Percentiles rank a stretch among this genome's conserved stretches.
Conservation (phyloP, 2,797 vertebrate genomes). For the Gallinago stenura region DNA sequence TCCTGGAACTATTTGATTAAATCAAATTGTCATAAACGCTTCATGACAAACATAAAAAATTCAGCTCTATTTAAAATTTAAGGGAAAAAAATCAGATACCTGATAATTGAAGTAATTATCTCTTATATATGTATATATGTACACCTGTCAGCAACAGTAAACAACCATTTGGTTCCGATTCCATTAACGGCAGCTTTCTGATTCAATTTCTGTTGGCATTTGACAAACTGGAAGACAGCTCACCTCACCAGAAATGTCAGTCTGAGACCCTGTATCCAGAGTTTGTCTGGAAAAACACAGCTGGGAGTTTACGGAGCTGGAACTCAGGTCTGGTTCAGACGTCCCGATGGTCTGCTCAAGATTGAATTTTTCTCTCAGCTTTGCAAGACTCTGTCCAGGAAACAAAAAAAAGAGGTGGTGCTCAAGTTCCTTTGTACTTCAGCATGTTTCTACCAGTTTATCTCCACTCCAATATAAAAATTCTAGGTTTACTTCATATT, state of each 20-base stretch:
- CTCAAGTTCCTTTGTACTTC: background rate
- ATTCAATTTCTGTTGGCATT: background rate
- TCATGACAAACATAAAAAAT: background rate
- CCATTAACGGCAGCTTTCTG: background rate
- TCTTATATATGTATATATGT: background rate
- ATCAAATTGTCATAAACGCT: background rate
- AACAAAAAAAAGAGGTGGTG: background rate
- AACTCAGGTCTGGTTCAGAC: conserved; percentile 78
- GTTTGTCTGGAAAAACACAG: conserved; percentile 81
- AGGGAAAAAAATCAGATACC: background rate
- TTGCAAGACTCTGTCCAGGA: conserved; percentile 82
- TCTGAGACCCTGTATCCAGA: conserved; percentile 86
- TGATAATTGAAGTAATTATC: background rate
- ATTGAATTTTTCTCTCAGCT: conserved; percentile 82
- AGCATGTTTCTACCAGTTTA: background rate
- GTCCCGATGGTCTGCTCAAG: conserved; percentile 72
- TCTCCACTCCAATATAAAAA: background rate
- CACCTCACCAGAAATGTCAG: conserved; percentile 86
- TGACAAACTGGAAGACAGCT: conserved; percentile 52
- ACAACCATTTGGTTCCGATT: background rate
- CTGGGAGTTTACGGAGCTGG: conserved; percentile 72
- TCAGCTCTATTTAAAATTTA: background rate
- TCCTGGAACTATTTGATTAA: background rate
- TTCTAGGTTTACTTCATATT: background rate
- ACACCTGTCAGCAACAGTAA: background rate